These are phyloP conservation scores for Halictus ligatus DNA, from an alignment of 2,888 invertebrate genomes.

Conservation along the genomic window DNA sequence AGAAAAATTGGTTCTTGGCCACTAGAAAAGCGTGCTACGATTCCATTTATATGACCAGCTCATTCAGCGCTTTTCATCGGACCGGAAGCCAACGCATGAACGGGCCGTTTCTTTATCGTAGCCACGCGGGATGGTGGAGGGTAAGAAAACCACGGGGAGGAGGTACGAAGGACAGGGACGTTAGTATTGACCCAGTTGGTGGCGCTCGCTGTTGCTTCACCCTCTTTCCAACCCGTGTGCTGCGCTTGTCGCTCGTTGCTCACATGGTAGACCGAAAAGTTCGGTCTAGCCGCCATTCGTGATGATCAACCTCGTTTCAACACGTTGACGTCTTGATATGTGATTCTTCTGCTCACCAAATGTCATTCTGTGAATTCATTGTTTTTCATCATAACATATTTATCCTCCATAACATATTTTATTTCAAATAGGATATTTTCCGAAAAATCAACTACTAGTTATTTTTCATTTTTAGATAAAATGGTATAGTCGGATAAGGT, in stretches of 20 bases:
- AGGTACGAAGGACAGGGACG: constrained; percentile 70
- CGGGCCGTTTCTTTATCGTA: constrained; percentile 36
- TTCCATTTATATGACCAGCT: neutral
- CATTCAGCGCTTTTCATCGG: neutral
- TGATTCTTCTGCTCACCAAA: no score
- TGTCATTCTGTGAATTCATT: no score
- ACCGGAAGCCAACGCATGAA: constrained; percentile 41
- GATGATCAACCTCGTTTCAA: no score
- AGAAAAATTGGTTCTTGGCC: neutral
- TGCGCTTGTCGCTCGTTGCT: constrained; percentile 37
- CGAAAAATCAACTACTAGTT: no score
- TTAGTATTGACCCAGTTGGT: constrained; percentile 79
- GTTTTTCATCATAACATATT: no score
- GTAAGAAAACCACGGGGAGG: constrained; percentile 37
- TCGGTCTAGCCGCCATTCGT: neutral
- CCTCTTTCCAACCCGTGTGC: constrained; percentile 55
- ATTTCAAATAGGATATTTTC: no score
- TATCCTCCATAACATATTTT: no score
- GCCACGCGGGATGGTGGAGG: constrained; percentile 8
- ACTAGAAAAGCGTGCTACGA: neutral
- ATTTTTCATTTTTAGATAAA: no score
- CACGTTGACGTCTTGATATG: no score
- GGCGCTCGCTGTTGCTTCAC: constrained; percentile 71
- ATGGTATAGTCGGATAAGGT: no score
- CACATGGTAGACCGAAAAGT: constrained; percentile 32